Conservation (phyloP, 2,888 invertebrate species). For the Pseudococcus viburni region DNA sequence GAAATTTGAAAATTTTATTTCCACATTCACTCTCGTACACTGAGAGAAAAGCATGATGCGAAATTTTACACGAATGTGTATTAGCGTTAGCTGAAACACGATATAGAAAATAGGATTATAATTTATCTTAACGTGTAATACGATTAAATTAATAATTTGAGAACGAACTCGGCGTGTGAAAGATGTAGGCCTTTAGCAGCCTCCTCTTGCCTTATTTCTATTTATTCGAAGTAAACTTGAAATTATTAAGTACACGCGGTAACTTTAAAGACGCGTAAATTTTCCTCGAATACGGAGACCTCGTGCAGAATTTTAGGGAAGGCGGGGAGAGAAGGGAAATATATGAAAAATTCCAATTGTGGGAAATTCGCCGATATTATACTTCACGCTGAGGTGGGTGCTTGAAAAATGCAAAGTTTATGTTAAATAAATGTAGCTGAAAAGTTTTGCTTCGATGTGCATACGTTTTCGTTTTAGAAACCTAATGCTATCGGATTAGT, state of each 20-base stretch:
- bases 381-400: neutral
- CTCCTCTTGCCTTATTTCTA: neutral
- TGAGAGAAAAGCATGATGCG: neutral
- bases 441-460: conserved; percentile 3
- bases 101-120: conserved; percentile 38
- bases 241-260: conserved; percentile 11
- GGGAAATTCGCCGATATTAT: neutral
- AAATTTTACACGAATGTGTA: neutral
- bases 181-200: neutral
- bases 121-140: conserved; percentile 18
- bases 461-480: conserved; percentile 32
- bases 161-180: conserved; percentile 17
- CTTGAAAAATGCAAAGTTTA: conserved; percentile 1
- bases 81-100: conserved; percentile 28
- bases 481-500: conserved; percentile 31
- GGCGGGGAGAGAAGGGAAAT: neutral
- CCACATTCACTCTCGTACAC: neutral
- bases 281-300: neutral
- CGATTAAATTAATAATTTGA: conserved; percentile 54
- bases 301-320: neutral
- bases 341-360: conserved; percentile 8
- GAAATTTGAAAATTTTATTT: neutral
- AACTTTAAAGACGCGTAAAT: neutral
- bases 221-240: conserved; percentile 32
- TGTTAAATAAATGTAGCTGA: neutral